A percentile compares a stretch with the other conserved stretches of the same genome.
Evolutionary conservation across 2,797 vertebrate species (phyloP).

Genomic region (Xiphorhynchus erythropygius): DNA sequence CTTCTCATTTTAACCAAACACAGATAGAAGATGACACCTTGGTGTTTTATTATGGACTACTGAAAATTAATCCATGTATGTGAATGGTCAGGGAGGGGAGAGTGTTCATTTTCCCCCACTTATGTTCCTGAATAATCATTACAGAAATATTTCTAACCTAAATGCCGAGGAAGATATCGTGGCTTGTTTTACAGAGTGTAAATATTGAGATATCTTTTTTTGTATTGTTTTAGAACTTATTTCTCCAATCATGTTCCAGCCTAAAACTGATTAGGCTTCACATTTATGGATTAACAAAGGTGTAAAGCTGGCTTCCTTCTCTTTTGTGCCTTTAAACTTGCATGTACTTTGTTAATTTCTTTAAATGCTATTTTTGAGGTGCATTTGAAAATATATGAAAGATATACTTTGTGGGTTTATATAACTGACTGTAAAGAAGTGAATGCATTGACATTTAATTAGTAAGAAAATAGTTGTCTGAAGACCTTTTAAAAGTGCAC

Average conservation of each 20-base stretch:
- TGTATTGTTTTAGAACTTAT: not conserved
- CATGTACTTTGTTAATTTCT: not conserved
- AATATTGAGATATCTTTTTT: not conserved
- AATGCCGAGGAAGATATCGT: not conserved
- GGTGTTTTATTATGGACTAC: not conserved
- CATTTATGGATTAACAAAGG: not conserved
- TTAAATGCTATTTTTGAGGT: constrained; percentile 14
- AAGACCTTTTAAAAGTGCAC: constrained; percentile 11
- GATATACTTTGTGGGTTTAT: not conserved
- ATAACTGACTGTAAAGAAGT: constrained; percentile 16
- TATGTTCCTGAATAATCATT: not conserved
- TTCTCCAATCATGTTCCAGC: not conserved
- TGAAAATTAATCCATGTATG: not conserved
- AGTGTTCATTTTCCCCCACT: not conserved
- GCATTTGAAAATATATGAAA: constrained; percentile 22
- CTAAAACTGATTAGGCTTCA: not conserved
- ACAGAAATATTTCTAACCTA: not conserved
- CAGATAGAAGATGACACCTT: constrained; percentile 59
- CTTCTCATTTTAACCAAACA: constrained; percentile 87
- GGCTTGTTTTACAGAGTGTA: not conserved
- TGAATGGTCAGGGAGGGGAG: not conserved
- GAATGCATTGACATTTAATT: constrained; percentile 24
- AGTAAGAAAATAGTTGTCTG: constrained; percentile 8
- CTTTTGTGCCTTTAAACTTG: constrained; percentile 17
- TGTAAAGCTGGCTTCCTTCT: constrained; percentile 5